phyloP scores from a whole-genome alignment of 35 echinoderm and acorn worm genomes.

The Stichopus chloronotus region DNA sequence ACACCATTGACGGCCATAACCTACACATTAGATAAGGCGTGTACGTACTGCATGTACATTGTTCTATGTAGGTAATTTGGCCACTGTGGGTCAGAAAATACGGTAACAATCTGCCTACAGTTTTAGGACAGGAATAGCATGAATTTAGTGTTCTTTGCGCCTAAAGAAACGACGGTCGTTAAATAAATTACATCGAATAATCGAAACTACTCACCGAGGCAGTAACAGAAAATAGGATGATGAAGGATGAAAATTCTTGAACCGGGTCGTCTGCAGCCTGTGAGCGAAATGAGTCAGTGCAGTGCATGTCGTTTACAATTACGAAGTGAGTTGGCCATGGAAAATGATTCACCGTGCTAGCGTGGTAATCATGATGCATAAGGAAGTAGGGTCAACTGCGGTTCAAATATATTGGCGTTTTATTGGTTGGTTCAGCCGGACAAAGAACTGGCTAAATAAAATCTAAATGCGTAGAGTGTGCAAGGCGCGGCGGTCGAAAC shows the following conservation, averaged over 20 bases:
- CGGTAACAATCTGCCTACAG: background rate
- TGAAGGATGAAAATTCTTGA: background rate
- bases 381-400: slow-evolving; percentile 34
- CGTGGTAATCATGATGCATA: slow-evolving; percentile 13
- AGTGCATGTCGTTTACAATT: background rate
- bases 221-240: background rate
- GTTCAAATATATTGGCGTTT: background rate
- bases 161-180: background rate
- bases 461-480: no score
- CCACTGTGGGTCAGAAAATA: slow-evolving; percentile 2
- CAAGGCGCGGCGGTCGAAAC: no score
- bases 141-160: background rate
- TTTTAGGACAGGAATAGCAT: background rate
- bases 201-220: background rate
- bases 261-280: background rate
- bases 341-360: slow-evolving; percentile 3
- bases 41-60: background rate
- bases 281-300: background rate
- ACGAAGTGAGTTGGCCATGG: slow-evolving; percentile 17
- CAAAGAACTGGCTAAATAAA: background rate
- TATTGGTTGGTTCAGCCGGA: background rate
- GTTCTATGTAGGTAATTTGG: background rate
- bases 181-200: background rate
- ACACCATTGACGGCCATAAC: background rate
- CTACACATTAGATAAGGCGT: background rate